Evolutionary conservation across 1,140 invertebrate genomes (phyloP), one percentile per base, ranked within the genome.

Genomic region (Drosophila truncata): DNA sequence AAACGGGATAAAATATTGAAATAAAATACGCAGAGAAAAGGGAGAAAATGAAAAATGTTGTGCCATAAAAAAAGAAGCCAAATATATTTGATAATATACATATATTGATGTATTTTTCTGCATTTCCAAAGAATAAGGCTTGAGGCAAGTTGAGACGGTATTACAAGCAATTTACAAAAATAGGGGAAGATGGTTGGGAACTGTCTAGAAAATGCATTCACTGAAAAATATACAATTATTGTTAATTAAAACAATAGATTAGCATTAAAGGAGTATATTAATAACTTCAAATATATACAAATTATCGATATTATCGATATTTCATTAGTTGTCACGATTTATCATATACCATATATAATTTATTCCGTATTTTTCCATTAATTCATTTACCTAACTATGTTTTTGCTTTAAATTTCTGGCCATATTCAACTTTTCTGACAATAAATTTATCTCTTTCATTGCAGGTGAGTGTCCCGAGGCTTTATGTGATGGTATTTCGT

Each of bases 11-110:
- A 90, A 90, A 88, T 87, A 83, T 85, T 66, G 69, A 70, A 62
- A 85, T 84, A 82, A 88, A 85, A 72, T 78, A 52, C 52, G 70
- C 54, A 65, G 42, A 39, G 39, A 69, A 39, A 60, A 59, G 50
- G 50, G 58, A 83, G 73, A 76, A 76, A 73, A 76, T 90, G 85
- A 82, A 85, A 90, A 90, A 90, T 90, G 85, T 50, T 78, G 78
- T 88, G 80, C 73, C 72, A 78, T 90, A 78, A 87, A 87, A 87
- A 84, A 87, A 71, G 46, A 61, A 88, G 62, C 49, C 82, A 83
- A 73, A 63, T 66, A 37, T 41, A 47, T 37, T 78, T 70, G 27
- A 67, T 55, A 71, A 70, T 78, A 78, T 41, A 76, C 35, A 73
- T 57, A 76, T 70, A 60, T 72, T 41, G 29, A 60, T 49, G 52